Percentiles rank a stretch among this genome's conserved stretches.
Evolutionary conservation across 2,888 invertebrate species (phyloP).

Genomic region (Spilosoma lubricipeda): DNA sequence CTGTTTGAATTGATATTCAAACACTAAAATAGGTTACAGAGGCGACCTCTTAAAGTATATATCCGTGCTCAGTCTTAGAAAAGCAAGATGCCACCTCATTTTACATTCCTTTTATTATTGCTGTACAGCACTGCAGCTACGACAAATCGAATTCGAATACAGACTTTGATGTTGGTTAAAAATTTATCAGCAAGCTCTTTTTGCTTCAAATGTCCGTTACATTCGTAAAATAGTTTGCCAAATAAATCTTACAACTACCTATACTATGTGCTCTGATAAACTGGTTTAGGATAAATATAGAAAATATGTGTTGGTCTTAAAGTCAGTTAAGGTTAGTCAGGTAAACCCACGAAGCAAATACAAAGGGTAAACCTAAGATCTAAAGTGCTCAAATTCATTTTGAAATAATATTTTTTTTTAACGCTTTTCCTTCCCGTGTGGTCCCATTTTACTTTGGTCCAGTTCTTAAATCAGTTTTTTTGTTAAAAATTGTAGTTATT

Average conservation of each 20-base stretch:
- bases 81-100: slow-evolving; percentile 51
- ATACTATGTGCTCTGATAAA: no score
- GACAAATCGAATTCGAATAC: slow-evolving; percentile 40
- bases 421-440: no score
- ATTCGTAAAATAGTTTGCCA: slow-evolving; percentile 18
- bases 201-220: slow-evolving; percentile 22
- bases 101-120: slow-evolving; percentile 52
- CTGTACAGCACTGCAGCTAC: slow-evolving; percentile 34
- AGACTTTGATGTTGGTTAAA: slow-evolving; percentile 39
- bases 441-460: no score
- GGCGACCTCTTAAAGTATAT: slow-evolving; percentile 26
- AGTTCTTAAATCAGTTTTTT: no score
- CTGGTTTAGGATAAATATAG: no score
- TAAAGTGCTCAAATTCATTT: no score
- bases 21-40: slow-evolving; percentile 30
- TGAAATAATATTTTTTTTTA: no score
- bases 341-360: no score
- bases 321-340: no score
- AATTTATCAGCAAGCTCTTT: slow-evolving; percentile 40
- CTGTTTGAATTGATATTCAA: slow-evolving; percentile 11
- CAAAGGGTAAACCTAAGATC: no score
- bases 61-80: slow-evolving; percentile 36
- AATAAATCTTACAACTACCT: slow-evolving; percentile 1
- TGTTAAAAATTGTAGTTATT: no score
- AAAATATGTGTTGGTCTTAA: no score